A percentile compares a stretch with the other conserved stretches of the same genome.
Evolutionary conservation across 2,797 vertebrate genomes (phyloP).

Genomic region (Syngnathus rostellatus): DNA sequence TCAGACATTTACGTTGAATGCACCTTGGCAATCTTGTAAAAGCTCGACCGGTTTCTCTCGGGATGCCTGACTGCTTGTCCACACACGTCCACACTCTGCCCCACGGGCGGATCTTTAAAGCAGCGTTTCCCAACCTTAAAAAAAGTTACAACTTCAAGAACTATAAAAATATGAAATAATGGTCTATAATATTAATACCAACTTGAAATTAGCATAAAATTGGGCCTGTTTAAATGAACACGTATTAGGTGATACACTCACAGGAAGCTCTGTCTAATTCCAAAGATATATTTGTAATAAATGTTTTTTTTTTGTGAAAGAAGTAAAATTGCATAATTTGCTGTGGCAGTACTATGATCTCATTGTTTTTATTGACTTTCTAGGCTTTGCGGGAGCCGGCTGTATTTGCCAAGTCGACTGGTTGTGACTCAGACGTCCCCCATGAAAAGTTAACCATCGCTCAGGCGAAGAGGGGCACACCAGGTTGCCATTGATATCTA

Average conservation of each 20-base stretch:
- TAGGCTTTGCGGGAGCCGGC: conserved; percentile 62
- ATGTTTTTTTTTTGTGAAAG: neutral
- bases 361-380: conserved; percentile 7
- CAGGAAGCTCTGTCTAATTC: neutral
- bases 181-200: neutral
- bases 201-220: neutral
- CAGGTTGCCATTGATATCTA: conserved; percentile 61
- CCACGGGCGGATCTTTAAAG: neutral
- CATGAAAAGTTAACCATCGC: conserved; percentile 84
- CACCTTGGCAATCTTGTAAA: too few relatives aligned
- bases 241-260: neutral
- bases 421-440: conserved; percentile 72
- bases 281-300: neutral
- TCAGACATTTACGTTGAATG: too few relatives aligned
- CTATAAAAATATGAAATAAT: neutral
- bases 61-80: neutral
- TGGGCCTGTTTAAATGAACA: neutral
- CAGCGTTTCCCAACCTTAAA: too few relatives aligned
- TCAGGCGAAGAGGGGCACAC: conserved; percentile 89
- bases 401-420: conserved; percentile 77
- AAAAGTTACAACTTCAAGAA: neutral
- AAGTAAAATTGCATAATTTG: neutral
- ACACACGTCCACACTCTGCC: neutral
- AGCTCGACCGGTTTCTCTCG: neutral
- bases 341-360: neutral